These are phyloP conservation scores for Malaclemys terrapin DNA, from an alignment of 2,113 vertebrate genomes.

Conservation along the genomic window DNA sequence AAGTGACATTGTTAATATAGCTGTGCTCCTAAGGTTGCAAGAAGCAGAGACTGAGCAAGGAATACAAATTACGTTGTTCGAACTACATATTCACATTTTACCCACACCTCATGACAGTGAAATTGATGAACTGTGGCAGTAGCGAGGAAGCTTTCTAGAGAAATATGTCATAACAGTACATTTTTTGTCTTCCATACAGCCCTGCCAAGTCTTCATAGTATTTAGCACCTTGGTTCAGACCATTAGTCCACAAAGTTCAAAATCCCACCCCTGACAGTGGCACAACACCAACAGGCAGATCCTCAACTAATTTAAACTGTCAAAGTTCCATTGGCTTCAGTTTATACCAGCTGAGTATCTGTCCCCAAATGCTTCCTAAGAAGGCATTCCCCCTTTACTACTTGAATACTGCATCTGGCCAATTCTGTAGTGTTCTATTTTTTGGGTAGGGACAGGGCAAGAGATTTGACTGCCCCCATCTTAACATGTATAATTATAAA, in stretches of 20 bases:
- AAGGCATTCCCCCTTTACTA: fast-evolving
- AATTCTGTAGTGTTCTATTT: fast-evolving
- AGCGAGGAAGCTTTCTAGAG: neutral
- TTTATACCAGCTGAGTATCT: neutral
- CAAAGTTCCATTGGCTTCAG: neutral
- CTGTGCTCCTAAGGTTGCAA: neutral
- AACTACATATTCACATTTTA: fast-evolving
- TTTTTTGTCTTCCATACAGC: fast-evolving
- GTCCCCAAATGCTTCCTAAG: neutral
- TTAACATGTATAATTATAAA: neutral
- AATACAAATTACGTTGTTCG: neutral
- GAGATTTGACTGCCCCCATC: neutral
- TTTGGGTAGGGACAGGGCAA: no score
- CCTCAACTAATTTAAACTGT: neutral
- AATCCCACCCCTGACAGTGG: fast-evolving
- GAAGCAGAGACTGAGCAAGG: neutral
- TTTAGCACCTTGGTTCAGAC: fast-evolving
- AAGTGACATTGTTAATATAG: neutral
- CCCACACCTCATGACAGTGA: fast-evolving
- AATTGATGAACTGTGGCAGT: neutral
- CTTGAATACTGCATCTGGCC: neutral
- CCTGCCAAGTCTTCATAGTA: neutral
- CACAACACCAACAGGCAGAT: neutral
- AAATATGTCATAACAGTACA: neutral
- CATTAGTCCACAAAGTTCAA: neutral